Conservation (phyloP, 2,888 invertebrate genomes). For the Prenolepis imparis region DNA sequence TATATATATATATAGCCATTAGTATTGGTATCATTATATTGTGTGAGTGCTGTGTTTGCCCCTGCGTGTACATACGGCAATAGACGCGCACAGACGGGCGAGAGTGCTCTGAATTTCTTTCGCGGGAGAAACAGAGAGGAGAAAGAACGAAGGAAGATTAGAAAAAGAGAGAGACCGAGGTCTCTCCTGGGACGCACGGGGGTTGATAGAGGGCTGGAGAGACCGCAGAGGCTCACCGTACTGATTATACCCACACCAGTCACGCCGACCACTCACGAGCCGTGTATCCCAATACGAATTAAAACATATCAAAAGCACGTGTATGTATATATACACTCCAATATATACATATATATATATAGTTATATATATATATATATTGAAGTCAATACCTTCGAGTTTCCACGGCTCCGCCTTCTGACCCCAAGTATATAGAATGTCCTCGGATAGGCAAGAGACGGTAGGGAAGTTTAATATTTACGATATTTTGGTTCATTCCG, state of each 20-base stretch:
- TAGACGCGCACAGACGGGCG: constrained; percentile 3
- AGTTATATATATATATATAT: constrained; percentile 38
- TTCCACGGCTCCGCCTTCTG: constrained; percentile 42
- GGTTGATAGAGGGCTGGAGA: constrained; percentile 59
- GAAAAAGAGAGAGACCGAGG: constrained; percentile 57
- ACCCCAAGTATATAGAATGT: constrained; percentile 35
- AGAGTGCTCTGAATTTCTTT: constrained; percentile 60
- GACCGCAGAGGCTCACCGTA: constrained; percentile 68
- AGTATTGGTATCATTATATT: constrained; percentile 14
- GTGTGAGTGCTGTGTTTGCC: neutral
- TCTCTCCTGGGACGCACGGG: constrained; percentile 62
- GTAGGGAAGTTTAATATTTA: constrained; percentile 48
- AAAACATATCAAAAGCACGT: constrained; percentile 77
- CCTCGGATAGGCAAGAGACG: constrained; percentile 44
- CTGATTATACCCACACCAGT: constrained; percentile 76
- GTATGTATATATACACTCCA: neutral
- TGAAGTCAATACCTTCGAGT: constrained; percentile 62
- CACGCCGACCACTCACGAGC: constrained; percentile 53
- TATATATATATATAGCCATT: neutral
- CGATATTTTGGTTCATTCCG: constrained; percentile 6
- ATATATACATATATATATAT: neutral
- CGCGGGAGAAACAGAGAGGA: constrained; percentile 56
- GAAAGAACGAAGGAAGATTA: constrained; percentile 24
- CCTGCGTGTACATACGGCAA: constrained; percentile 17
- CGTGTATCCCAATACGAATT: constrained; percentile 78